Evolutionary conservation across 2,888 invertebrate species (phyloP), one percentile per base, ranked within the genome.

Genomic region (Allacma fusca): DNA sequence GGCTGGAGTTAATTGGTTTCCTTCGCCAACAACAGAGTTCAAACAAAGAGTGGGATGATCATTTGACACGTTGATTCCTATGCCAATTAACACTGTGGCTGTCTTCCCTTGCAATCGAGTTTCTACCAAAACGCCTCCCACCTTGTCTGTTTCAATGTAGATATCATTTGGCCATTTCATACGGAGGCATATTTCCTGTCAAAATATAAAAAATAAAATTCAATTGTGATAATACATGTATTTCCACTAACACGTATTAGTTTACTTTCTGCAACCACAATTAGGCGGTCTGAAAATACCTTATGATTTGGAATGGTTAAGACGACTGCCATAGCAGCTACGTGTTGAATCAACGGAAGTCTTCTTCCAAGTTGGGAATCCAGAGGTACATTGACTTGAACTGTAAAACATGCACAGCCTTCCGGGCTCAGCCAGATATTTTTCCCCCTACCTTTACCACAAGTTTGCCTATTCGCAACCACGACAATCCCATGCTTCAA

Each of bases 81-180:
- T 86, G 40, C 95, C 94, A 80, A 94, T 90, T 86, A 93, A 92
- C 68, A 94, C 90, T 78, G 92, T 79, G 1, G 85, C 85, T 16
- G 80, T 77, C 40, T 82, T 79, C 79, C 85, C 83, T 40, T 81
- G 81, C 1, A 92, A 86, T 73, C 89, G 89, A 34, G 93, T 92
- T 29, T 90, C 91, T 1, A 95, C 92, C 19, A 95, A 87, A 43
- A 96, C 89, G 34, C 98, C 98, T 62, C 98, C 98, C 80, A 98
- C 90, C 89, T 98, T 98, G 21, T 90, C 89, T 34, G 91, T 90
- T 73, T 93, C 92, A 78, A 91, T 90, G 87, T 97, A 98, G 80
- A 98, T 91, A 87, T 98, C 98, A 87, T 98, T 98, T 16, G 98
- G 98, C 98, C n/a, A n/a, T n/a, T n/a, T n/a, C n/a, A n/a, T n/a